Base-by-base conservation (phyloP, 2,888 invertebrate genomes). In the Prosopocoilus inquinatus region DNA sequence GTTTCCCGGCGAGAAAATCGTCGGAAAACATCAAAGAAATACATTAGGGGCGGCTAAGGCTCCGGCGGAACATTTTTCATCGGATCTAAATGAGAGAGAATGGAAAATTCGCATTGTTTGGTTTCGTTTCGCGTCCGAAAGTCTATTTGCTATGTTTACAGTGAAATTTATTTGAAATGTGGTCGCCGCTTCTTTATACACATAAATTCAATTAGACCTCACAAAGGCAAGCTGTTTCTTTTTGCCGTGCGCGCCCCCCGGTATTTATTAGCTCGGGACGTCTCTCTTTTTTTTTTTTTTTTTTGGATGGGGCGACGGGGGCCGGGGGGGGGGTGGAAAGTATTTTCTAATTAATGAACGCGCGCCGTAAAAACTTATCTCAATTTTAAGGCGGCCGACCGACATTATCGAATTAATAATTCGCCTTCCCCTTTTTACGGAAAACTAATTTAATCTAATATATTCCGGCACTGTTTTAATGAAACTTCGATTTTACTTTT, bases 21-120 rank as follows among this genome's bases (percentile, higher is more conserved):
- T 32, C 41, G 43, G 38, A 49, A 45, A 50, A 57, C 53, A 53
- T 57, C 57, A 57, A 57, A 57, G 57, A 47, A 41, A 55, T 16
- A 47, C 33, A 45, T 44, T 49, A 47, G 38, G 38, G 11, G 38
- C 11, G 38, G 38, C 38, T 38, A 3, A 11, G 38, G 11, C 38
- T 11, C 38, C 38, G 38, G 38, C 38, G 9, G 38, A 13, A 38
- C 11, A 28, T 28, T 28, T 28, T 28, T 28, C 20, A 28, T 28
- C 41, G 50, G 9, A 47, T 32, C 47, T 32, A 34, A n/a, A 33
- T 9, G 48, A 48, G 13, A 11, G 36, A n/a, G 35, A 36, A 48
- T 11, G 16, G 16, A 32, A 47, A 47, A 47, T 20, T n/a, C 9
- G 3, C 32, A 12, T 32, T 32, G 47, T 11, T n/a, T 12, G 9